These are phyloP conservation scores for Bungarus multicinctus DNA, from an alignment of 2,113 vertebrate genomes.

Conservation along the genomic window DNA sequence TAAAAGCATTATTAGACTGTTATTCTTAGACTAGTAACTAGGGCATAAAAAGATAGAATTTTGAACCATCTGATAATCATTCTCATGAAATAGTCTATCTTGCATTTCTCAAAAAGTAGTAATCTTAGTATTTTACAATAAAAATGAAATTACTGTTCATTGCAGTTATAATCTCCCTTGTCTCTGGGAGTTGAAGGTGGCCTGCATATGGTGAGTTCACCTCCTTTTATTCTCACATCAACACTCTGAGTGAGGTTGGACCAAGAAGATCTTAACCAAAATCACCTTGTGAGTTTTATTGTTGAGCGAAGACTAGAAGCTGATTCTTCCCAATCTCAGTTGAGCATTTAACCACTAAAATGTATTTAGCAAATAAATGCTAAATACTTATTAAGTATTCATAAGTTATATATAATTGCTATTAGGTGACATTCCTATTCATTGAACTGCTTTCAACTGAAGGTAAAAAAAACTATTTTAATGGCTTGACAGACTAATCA, in stretches of 20 bases:
- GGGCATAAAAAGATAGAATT: not conserved
- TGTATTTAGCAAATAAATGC: not conserved
- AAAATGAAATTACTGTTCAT: not conserved
- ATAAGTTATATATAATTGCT: not conserved
- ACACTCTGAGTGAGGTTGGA: not conserved
- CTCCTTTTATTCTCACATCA: not conserved
- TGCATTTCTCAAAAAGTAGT: not conserved
- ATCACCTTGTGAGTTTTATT: not conserved
- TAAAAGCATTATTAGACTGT: not conserved
- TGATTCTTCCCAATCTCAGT: not conserved
- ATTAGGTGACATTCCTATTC: not conserved
- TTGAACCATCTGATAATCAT: not conserved
- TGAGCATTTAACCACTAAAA: not conserved
- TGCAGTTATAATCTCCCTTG: not conserved
- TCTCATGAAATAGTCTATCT: not conserved
- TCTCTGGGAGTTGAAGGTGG: not conserved
- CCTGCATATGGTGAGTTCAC: not conserved
- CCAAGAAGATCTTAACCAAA: not conserved
- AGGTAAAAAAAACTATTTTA: not conserved
- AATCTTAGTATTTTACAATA: not conserved
- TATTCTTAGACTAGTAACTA: not conserved
- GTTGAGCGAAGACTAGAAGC: not conserved
- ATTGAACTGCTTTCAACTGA: not conserved
- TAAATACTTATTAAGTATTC: not conserved
- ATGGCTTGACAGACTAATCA: not conserved